These are phyloP conservation scores for Anneissia japonica DNA, from an alignment of 35 echinoderm and acorn worm genomes.

Conservation along the genomic window DNA sequence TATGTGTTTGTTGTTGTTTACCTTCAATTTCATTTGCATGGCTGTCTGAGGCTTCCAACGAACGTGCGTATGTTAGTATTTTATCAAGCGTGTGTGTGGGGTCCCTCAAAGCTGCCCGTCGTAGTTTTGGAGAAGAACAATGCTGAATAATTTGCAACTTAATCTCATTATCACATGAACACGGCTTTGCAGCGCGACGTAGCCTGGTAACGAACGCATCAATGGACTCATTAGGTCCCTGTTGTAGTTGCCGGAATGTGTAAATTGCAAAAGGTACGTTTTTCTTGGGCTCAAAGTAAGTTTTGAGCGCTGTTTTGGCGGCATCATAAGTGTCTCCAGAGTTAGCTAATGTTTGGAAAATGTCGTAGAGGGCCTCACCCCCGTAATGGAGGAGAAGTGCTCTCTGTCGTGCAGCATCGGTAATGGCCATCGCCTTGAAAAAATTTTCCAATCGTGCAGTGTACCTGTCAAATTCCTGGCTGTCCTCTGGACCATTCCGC, in stretches of 20 bases:
- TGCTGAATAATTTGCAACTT: slow-evolving; percentile 25
- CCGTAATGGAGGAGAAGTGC: slow-evolving; percentile 53
- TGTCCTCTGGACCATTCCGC: no score
- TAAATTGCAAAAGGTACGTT: slow-evolving; percentile 40
- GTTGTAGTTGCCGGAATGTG: slow-evolving; percentile 14
- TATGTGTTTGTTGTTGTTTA: no score
- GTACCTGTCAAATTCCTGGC: no score
- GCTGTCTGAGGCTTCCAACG: no score
- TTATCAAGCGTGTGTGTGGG: slow-evolving; percentile 23
- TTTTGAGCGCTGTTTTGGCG: background rate
- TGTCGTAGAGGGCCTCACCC: slow-evolving; percentile 17
- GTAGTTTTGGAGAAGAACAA: slow-evolving; percentile 29
- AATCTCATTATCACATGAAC: slow-evolving; percentile 19
- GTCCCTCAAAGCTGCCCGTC: slow-evolving; percentile 28
- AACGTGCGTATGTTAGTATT: slow-evolving; percentile 5
- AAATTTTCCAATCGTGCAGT: no score
- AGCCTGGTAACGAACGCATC: slow-evolving; percentile 23
- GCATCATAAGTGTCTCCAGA: background rate
- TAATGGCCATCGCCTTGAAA: no score
- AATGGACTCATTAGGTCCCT: slow-evolving; percentile 1
- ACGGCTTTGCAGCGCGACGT: background rate
- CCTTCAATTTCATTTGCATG: no score
- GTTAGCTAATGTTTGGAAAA: background rate
- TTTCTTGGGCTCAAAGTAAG: slow-evolving; percentile 23
- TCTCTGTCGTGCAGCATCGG: slow-evolving; percentile 2